Conservation (phyloP, 2,113 vertebrate genomes). For the Vidua macroura region DNA sequence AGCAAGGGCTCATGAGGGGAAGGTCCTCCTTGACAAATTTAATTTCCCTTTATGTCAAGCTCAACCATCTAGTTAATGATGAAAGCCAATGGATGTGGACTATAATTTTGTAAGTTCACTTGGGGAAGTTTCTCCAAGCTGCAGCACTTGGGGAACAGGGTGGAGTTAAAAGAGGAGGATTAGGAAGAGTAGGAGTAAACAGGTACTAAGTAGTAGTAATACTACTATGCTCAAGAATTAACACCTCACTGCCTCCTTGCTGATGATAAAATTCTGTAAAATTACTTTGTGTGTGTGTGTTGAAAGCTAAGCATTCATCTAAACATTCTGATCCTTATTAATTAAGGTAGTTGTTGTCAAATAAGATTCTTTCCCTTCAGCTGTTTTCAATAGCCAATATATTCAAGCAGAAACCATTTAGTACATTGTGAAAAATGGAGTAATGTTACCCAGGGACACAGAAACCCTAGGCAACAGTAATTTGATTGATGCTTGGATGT, state of each 20-base stretch:
- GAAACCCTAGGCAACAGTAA: neutral
- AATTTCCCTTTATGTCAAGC: neutral
- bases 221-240: neutral
- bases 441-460: neutral
- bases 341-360: neutral
- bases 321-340: neutral
- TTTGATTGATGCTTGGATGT: neutral
- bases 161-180: neutral
- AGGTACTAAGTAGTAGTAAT: neutral
- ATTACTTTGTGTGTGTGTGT: neutral
- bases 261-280: neutral
- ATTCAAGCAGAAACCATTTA: neutral
- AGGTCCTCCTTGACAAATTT: neutral
- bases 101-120: neutral
- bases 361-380: neutral
- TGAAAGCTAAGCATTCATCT: neutral
- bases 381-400: neutral
- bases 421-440: neutral
- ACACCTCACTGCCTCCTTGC: neutral
- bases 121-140: neutral
- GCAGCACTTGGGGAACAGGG: too few relatives aligned
- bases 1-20: accelerated
- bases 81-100: neutral
- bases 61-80: neutral
- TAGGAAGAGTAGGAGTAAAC: neutral